Base-by-base conservation (phyloP, 2,888 invertebrate genomes). In the Bursaphelenchus okinawaensis region DNA sequence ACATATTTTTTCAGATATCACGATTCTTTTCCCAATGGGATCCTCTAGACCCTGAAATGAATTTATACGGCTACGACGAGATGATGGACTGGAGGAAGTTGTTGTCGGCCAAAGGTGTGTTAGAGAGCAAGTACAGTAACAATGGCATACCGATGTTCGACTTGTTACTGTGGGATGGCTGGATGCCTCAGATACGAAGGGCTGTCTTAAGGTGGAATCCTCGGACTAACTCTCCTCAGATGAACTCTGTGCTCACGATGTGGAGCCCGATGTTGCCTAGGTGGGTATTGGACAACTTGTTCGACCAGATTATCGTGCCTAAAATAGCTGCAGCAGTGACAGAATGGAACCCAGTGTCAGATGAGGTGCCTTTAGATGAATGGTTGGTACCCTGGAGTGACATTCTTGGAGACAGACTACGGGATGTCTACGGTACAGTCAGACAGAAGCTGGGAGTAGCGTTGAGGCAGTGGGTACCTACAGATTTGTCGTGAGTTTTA, bases 361-460 rank as follows among this genome's bases (percentile, higher is more conserved):
- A 98, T 83, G 91, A 91, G 0, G 88, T 93, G 71, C 96, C 96
- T 16, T 90, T 99, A 72, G 95, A 98, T 84, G 88, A 90, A 4
- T 98, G 98, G 98, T 89, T 95, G 68, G 89, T 94, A 83, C 96
- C 96, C 0, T 99, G 98, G 98, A 88, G 93, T 67, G 89, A 90
- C 0, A 84, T 91, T 7, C 88, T 94, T 82, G 90, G 91, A 86
- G 78, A 82, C 64, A 72, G 80, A 4, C 68, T 82, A n/a, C 85
- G 86, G 63, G 83, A 85, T 2, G 88, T 93, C 31, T 94, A 92
- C 86, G 91, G 92, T 0, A 88, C 90, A 52, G 92, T 99, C 75
- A 88, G 95, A 54, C 90, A 93, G 60, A 95, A 95, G 82, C 86
- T 98, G 58, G 90, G 91, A 28, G 87, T 88, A 40, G 95, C 95